Evolutionary conservation across 2,797 vertebrate species (phyloP), one percentile per base, ranked within the genome.

Genomic region (Pantherophis vulpinus): DNA sequence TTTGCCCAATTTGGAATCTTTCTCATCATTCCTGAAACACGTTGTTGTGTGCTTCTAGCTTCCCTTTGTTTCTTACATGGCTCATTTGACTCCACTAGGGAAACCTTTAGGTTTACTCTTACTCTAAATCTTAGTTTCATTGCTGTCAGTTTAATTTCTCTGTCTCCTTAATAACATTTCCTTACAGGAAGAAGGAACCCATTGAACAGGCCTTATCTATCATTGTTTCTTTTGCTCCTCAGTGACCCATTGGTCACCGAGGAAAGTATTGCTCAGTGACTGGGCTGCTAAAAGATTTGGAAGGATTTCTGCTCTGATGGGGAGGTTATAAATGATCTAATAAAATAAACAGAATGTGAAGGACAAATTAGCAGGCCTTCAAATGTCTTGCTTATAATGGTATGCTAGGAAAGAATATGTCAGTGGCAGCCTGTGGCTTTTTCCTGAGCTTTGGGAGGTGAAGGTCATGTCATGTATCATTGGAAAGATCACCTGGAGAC

Each of bases 401-500:
- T 79, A 42, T 5, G 11, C 70, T 29, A 60, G 51, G n/a, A 88
- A 87, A 88, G 91, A 94, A 74, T 51, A 2, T 29, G 56, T 87
- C 1, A 91, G 6, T 94, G 60, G 54, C 90, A 93, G 3, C 88
- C 93, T 94, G 20, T 93, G 91, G 86, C 37, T 94, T 42, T 83
- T 25, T 16, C 32, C 92, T 92, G 66, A 54, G 92, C 91, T 91
- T 87, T 92, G 91, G 92, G 90, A 92, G 25, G 25, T 93, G 66
- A 94, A 94, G 91, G 55, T 79, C 4, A 7, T 90, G 32, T 70
- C 42, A 37, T 0, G 0, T 89, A 29, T 87, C 63, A 55, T 92
- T 86, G 92, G 66, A 74, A 95, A 95, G 55, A 18, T 93, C 74
- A 14, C 70, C 86, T 92, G 79, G 86, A 87, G 86, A 87, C 93